These are phyloP conservation scores for Drosophila mercatorum DNA, from an alignment of 2,888 invertebrate species.

Conservation along the genomic window DNA sequence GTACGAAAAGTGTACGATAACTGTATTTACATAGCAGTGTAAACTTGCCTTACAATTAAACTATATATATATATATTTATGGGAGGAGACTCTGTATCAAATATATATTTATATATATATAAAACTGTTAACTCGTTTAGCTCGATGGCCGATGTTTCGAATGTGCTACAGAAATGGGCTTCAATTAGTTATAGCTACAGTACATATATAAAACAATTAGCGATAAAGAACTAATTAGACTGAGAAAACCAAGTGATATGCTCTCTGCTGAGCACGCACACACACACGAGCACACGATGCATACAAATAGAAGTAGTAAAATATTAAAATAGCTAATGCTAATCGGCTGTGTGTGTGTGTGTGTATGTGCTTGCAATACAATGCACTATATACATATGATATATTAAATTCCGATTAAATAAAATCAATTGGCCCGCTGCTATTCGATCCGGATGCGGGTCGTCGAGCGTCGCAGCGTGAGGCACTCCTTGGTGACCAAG, in stretches of 20 bases:
- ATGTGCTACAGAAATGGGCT: slow-evolving; percentile 33
- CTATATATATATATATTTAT: slow-evolving; percentile 22
- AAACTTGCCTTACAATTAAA: slow-evolving; percentile 54
- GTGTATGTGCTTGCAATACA: slow-evolving; percentile 8
- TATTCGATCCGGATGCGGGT: slow-evolving; percentile 82
- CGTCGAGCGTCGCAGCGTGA: slow-evolving; percentile 67
- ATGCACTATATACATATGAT: slow-evolving; percentile 41
- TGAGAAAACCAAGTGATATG: slow-evolving; percentile 48
- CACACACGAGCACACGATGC: slow-evolving; percentile 16
- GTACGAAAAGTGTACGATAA: slow-evolving; percentile 59
- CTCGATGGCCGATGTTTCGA: slow-evolving; percentile 8
- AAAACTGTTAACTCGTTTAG: slow-evolving; percentile 48
- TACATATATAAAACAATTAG: slow-evolving; percentile 10
- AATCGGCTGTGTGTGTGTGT: not conserved
- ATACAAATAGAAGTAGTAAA: slow-evolving; percentile 14
- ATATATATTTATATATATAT: slow-evolving; percentile 27
- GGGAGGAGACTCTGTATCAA: slow-evolving; percentile 69
- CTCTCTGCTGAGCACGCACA: slow-evolving; percentile 2
- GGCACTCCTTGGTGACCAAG: slow-evolving; percentile 85
- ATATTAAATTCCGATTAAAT: slow-evolving; percentile 16
- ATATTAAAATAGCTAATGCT: slow-evolving; percentile 32
- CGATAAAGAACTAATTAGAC: slow-evolving; percentile 23
- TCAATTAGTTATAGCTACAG: slow-evolving; percentile 16
- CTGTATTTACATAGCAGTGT: slow-evolving; percentile 55
- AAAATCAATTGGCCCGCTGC: slow-evolving; percentile 42